Base-by-base conservation (phyloP, 2,113 vertebrate species). In the Mugil cephalus region DNA sequence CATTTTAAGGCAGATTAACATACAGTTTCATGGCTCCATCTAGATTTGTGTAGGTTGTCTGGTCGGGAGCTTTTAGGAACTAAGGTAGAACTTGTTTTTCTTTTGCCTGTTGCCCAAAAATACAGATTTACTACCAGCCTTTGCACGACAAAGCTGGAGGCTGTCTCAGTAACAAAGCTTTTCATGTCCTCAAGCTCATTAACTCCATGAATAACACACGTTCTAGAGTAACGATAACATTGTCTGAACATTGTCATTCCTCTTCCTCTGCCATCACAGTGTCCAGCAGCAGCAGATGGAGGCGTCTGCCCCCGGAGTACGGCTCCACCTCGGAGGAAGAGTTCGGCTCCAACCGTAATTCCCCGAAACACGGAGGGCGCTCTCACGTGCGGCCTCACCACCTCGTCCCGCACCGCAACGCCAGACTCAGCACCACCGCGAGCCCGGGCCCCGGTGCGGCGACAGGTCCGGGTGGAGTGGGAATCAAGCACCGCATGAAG, bases 241-340 rank as follows among this genome's bases (percentile, higher is more conserved):
- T 40, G 60, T 67, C 18, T 60, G 11, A 87, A 72, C 5, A 1
- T 13, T 18, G 4, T 0, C 40, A 0, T 51, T 45, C 12, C 10
- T 13, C 42, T 30, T 10, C 7, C 56, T 1, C 50, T 47, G 13
- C 50, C 12, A 19, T 59, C 36, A 40, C 81, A 93, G 93, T 91
- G 76, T 88, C 87, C 64, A 91, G 88, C 8, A 97, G 95, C 94
- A 95, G 95, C 93, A 94, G 97, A 92, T 99, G 97, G 97, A 95
- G 97, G 92, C 96, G 97, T 91, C 94, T 99, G 93, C 96, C 97
- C 52, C 97, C 96, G 60, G 98, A 99, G 94, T 99, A 99, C 84
- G 97, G 96, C 93, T 99, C 98, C 93, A 99, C 98, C 88, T 99
- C 98, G 36, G 98, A 99, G 94, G 98, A 99, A 91, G 98, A 99